Percentiles rank a stretch among this genome's conserved stretches.
These are phyloP conservation scores for Psittacula derbiana DNA, from an alignment of 2,797 vertebrate species.

Conservation along the genomic window DNA sequence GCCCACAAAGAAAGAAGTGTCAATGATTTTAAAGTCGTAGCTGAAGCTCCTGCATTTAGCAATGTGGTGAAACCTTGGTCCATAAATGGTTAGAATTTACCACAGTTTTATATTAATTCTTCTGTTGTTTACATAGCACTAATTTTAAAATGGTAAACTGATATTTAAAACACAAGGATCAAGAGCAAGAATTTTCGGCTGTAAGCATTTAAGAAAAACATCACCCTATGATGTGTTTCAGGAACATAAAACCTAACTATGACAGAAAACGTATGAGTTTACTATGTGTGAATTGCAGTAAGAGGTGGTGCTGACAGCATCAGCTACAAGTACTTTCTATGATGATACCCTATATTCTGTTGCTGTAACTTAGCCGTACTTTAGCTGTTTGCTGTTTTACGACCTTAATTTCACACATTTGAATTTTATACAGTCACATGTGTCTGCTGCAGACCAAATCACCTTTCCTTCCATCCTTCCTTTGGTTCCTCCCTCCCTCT, in stretches of 20 bases:
- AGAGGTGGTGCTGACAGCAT: slow-evolving; percentile 9
- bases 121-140: not conserved
- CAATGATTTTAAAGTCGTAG: not conserved
- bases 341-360: not conserved
- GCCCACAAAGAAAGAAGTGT: not conserved
- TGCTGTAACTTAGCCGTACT: not conserved
- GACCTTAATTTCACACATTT: not conserved
- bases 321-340: not conserved
- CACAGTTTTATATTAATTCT: not conserved
- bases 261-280: not conserved
- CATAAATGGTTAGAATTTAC: not conserved
- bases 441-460: not conserved
- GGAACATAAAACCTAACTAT: not conserved
- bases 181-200: not conserved
- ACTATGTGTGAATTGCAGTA: not conserved
- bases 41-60: not conserved
- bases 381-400: not conserved
- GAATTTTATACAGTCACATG: not conserved
- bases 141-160: not conserved
- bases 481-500: not conserved
- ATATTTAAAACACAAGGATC: not conserved
- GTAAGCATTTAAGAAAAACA: not conserved
- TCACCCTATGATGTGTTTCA: not conserved
- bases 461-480: not conserved
- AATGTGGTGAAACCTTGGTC: not conserved